Conservation (phyloP, 1,140 invertebrate species). For the Geopemphigus sp. region DNA sequence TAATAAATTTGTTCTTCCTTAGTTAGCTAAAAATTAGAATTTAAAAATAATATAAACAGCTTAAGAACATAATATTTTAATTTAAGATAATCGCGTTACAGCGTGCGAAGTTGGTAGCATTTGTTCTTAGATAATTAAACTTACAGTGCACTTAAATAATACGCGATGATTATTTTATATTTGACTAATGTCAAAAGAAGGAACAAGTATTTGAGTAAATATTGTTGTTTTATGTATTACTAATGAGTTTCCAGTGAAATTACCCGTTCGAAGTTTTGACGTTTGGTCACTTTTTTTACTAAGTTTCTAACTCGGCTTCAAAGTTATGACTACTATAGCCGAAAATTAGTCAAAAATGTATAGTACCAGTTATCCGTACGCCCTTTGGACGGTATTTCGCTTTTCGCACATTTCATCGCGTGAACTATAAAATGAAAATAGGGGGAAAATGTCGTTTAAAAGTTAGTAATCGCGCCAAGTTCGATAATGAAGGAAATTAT, state of each 20-base stretch:
- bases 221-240: background rate
- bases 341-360: background rate
- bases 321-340: background rate
- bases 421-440: too few relatives aligned
- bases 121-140: background rate
- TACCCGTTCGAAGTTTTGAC: constrained; percentile 13
- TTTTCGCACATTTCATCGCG: too few relatives aligned
- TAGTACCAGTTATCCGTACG: background rate
- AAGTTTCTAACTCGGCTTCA: background rate
- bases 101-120: too few relatives aligned
- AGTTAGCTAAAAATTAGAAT: too few relatives aligned
- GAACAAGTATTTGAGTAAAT: background rate
- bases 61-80: too few relatives aligned
- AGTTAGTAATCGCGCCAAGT: too few relatives aligned
- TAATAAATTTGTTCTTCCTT: too few relatives aligned
- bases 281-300: background rate
- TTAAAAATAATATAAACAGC: too few relatives aligned
- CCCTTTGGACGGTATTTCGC: background rate
- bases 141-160: background rate
- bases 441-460: too few relatives aligned
- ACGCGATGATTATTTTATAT: background rate
- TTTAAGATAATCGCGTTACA: too few relatives aligned
- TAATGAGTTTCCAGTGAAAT: constrained; percentile 30
- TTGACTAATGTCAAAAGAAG: background rate
- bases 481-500: background rate